Percentiles rank a stretch among this genome's conserved stretches.
Evolutionary conservation across 2,797 vertebrate genomes (phyloP).

Genomic region (Moxostoma hubbsi): DNA sequence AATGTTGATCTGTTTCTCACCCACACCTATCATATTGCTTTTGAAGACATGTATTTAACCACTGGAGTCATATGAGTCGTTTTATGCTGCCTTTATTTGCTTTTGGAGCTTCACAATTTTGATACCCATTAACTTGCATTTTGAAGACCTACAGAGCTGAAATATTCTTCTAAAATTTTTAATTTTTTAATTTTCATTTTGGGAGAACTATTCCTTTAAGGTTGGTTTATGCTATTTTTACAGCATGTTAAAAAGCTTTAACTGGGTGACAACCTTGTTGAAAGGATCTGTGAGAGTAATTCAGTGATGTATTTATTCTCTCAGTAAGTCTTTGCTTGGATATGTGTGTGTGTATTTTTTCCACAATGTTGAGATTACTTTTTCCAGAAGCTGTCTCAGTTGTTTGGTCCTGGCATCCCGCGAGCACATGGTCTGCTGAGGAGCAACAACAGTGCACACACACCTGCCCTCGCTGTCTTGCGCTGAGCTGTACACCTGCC

Average conservation of each 20-base stretch:
- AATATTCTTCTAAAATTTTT: too few relatives aligned
- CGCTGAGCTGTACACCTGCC: conserved; percentile 98
- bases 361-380: conserved; percentile 75
- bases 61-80: too few relatives aligned
- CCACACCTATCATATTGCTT: too few relatives aligned
- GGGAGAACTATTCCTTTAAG: too few relatives aligned
- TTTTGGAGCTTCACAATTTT: too few relatives aligned
- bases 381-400: conserved; percentile 93
- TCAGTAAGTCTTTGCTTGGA: not conserved
- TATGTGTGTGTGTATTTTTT: not conserved
- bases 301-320: not conserved
- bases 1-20: too few relatives aligned
- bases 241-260: not conserved
- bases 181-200: too few relatives aligned
- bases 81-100: too few relatives aligned
- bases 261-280: not conserved
- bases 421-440: conserved; percentile 93
- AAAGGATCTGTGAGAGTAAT: not conserved
- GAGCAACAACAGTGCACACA: conserved; percentile 96
- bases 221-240: too few relatives aligned
- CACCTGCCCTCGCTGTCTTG: conserved; percentile 95
- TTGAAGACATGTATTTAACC: too few relatives aligned
- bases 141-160: too few relatives aligned
- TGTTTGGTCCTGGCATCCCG: conserved; percentile 93
- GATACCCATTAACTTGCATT: too few relatives aligned